Conservation (phyloP, 2,888 invertebrate species). For the Nezara viridula region DNA sequence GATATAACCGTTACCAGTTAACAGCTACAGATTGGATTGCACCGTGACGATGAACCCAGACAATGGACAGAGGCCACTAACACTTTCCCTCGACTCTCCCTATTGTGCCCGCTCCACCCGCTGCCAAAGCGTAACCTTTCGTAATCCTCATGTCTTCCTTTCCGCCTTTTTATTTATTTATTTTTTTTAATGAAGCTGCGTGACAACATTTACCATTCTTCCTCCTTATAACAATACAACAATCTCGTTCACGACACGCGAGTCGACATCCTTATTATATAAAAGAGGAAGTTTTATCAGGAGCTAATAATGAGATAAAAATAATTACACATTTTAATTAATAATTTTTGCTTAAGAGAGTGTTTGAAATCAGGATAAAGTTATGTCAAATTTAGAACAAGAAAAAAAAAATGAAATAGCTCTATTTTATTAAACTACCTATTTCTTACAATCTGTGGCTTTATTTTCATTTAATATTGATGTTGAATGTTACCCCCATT, state of each 20-base stretch:
- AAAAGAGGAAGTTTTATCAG: background rate
- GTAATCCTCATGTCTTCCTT: conserved; percentile 3
- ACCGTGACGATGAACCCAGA: conserved; percentile 16
- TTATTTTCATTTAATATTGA: no score
- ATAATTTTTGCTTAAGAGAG: background rate
- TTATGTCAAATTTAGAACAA: no score
- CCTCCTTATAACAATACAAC: background rate
- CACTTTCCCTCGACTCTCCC: conserved; percentile 8
- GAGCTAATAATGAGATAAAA: background rate
- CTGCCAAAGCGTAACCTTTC: conserved; percentile 1
- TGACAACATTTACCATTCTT: background rate
- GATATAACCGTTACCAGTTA: background rate
- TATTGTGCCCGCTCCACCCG: background rate
- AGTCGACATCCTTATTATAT: background rate
- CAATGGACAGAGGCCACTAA: background rate
- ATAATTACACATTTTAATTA: background rate
- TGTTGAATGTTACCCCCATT: no score
- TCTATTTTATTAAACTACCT: no score
- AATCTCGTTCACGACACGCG: background rate
- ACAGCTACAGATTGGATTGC: background rate
- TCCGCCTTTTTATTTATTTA: background rate
- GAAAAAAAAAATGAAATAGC: no score
- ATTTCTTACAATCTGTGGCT: no score
- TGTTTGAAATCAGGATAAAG: no score
- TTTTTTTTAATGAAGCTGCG: background rate